phyloP scores from a whole-genome alignment of 2,888 invertebrate genomes.

The Unio pictorum region DNA sequence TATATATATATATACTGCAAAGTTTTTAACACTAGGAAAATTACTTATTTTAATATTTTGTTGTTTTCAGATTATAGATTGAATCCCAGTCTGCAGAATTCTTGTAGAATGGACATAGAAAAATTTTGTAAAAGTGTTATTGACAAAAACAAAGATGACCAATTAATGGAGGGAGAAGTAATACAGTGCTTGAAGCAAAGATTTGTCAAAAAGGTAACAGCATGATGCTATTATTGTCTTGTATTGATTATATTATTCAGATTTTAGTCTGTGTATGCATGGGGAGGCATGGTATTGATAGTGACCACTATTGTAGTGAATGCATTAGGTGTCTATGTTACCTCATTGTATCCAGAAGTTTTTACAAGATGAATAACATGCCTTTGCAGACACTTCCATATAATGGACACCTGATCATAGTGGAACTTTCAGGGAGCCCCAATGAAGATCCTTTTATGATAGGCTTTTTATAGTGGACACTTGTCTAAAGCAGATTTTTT shows the following conservation, averaged over 20 bases:
- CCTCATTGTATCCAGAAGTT: too few species aligned
- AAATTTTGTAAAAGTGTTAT: slow-evolving; percentile 76
- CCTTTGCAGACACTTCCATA: too few species aligned
- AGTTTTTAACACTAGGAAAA: background rate
- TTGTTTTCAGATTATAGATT: slow-evolving; percentile 83
- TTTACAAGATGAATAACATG: too few species aligned
- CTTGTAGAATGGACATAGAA: slow-evolving; percentile 87
- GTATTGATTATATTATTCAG: background rate
- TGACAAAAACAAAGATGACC: slow-evolving; percentile 30
- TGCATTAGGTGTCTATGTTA: too few species aligned
- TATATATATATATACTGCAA: too few species aligned
- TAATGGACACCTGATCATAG: too few species aligned
- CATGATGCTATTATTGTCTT: background rate
- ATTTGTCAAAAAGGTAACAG: slow-evolving; percentile 50
- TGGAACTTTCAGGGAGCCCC: too few species aligned
- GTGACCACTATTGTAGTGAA: too few species aligned
- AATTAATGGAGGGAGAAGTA: slow-evolving; percentile 86
- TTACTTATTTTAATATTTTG: background rate
- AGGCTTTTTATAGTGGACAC: too few species aligned
- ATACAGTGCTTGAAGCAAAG: slow-evolving; percentile 84
- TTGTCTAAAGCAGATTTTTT: too few species aligned
- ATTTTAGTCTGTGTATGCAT: background rate
- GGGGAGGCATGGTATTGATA: too few species aligned
- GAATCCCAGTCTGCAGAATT: slow-evolving; percentile 86
- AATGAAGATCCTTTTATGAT: too few species aligned